A percentile compares a stretch with the other conserved stretches of the same genome.
These are phyloP conservation scores for Lepidurus apus DNA, from an alignment of 1,140 invertebrate genomes.

Conservation along the genomic window DNA sequence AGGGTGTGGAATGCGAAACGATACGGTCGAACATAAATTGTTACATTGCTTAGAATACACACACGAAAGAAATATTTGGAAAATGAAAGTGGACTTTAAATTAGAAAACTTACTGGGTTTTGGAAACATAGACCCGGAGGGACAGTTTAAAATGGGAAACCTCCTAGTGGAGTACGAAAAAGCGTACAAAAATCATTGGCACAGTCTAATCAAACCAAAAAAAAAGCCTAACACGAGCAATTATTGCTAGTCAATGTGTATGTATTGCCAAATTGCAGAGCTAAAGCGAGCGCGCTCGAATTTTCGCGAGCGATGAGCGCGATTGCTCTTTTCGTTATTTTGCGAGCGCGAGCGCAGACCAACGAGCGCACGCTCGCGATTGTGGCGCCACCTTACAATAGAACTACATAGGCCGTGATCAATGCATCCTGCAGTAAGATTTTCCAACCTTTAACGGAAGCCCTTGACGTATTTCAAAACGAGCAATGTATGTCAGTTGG, in stretches of 20 bases:
- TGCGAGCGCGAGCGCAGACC: too few relatives aligned
- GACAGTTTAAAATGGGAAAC: neutral
- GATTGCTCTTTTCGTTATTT: too few relatives aligned
- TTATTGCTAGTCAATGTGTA: too few relatives aligned
- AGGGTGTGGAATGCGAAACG: neutral
- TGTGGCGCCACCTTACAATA: too few relatives aligned
- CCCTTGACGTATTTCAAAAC: slow-evolving; percentile 31
- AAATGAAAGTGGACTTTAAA: neutral
- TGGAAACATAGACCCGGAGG: neutral
- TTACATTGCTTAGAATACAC: neutral
- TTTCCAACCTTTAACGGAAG: slow-evolving; percentile 26
- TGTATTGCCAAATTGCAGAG: too few relatives aligned
- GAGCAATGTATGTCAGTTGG: slow-evolving; percentile 29
- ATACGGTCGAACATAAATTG: neutral
- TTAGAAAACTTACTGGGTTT: neutral
- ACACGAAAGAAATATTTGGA: neutral
- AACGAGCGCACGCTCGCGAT: too few relatives aligned
- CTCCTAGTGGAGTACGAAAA: neutral
- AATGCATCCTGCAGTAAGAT: too few relatives aligned
- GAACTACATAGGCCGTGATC: too few relatives aligned
- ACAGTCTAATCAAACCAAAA: neutral
- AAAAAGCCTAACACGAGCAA: too few relatives aligned
- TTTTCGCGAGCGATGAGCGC: too few relatives aligned
- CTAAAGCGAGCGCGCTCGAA: too few relatives aligned
- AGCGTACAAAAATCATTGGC: neutral